phyloP scores from a whole-genome alignment of 2,888 invertebrate genomes.

The Idaea straminata region DNA sequence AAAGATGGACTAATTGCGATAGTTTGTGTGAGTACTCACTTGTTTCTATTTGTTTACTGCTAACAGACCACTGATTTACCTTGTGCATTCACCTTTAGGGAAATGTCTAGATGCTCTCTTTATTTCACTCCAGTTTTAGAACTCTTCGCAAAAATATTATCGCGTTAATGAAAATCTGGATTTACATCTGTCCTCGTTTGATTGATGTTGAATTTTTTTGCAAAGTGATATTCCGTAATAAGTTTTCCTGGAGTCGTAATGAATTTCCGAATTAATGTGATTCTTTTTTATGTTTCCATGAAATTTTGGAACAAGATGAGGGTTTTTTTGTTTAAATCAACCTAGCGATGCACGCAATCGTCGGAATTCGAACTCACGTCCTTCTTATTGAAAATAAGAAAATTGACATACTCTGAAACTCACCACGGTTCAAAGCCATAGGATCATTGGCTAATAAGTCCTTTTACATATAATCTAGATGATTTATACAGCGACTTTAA shows the following conservation, averaged over 20 bases:
- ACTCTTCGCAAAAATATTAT: conserved; percentile 46
- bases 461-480: too few species aligned
- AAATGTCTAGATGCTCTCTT: not conserved
- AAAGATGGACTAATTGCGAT: too few species aligned
- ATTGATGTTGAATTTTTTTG: conserved; percentile 44
- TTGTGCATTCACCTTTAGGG: conserved; percentile 36
- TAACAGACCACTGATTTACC: not conserved
- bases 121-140: not conserved
- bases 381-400: too few species aligned
- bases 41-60: too few species aligned
- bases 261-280: conserved; percentile 24
- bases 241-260: conserved; percentile 25
- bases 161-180: conserved; percentile 56
- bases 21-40: too few species aligned
- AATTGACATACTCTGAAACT: too few species aligned
- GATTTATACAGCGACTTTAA: too few species aligned
- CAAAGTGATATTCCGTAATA: conserved; percentile 25
- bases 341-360: too few species aligned
- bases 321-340: not conserved
- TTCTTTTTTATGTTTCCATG: conserved; percentile 12
- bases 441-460: too few species aligned
- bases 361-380: too few species aligned
- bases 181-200: conserved; percentile 53
- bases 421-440: too few species aligned
- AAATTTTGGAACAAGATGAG: not conserved